These are phyloP conservation scores for Acanthisitta chloris DNA, from an alignment of 2,113 vertebrate species.

Conservation along the genomic window DNA sequence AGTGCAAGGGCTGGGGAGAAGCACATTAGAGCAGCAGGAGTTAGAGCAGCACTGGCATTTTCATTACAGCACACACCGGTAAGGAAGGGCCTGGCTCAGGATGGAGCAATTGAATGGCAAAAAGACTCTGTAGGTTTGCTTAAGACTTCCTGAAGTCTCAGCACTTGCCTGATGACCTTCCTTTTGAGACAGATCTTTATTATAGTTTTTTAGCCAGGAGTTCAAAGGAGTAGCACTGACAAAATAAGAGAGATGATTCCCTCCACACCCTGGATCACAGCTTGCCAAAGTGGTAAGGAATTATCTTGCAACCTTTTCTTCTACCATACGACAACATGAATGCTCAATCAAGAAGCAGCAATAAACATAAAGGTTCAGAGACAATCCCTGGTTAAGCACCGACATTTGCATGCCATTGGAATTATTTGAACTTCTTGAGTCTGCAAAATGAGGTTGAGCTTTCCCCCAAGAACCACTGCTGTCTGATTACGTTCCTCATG, in stretches of 20 bases:
- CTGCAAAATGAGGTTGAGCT: neutral
- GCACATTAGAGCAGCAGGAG: constrained; percentile 25
- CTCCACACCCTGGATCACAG: neutral
- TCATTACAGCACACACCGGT: neutral
- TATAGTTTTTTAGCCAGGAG: neutral
- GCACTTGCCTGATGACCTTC: constrained; percentile 25
- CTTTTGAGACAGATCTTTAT: constrained; percentile 14
- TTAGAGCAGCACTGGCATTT: neutral
- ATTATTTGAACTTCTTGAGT: neutral
- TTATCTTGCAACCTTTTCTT: constrained; percentile 5
- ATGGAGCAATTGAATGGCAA: neutral
- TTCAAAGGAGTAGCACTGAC: neutral
- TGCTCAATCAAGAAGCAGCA: constrained; percentile 26
- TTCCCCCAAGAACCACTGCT: neutral
- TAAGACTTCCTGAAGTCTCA: constrained; percentile 19
- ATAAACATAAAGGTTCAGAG: constrained; percentile 18
- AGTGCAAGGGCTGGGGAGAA: neutral
- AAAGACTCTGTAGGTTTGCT: neutral
- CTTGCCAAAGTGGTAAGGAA: neutral
- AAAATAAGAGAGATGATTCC: constrained; percentile 43
- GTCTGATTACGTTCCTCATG: neutral
- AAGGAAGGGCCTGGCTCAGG: neutral
- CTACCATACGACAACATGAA: constrained; percentile 6
- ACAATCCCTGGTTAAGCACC: constrained; percentile 27
- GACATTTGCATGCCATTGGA: constrained; percentile 1